Base-by-base conservation (phyloP, 2,113 vertebrate genomes). In the Cheirogaleus medius region DNA sequence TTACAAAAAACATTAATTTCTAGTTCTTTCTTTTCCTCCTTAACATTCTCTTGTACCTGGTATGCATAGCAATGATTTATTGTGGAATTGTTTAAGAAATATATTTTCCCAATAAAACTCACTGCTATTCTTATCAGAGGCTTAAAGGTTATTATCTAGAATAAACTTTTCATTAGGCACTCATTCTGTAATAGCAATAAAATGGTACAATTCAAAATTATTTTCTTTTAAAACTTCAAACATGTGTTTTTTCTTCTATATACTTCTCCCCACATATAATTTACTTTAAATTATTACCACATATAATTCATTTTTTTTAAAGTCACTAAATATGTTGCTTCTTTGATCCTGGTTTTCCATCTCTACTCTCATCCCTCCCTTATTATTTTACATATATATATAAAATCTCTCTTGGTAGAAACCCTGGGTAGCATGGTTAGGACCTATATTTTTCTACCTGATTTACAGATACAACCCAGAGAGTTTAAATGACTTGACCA, bases 201-300 rank as follows among this genome's bases (percentile, higher is more conserved):
- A 84, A 3, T 29, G 54, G 20, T 69, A 69, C 73, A 80, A 56
- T 68, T 87, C 6, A 90, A 91, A 92, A 78, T 87, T 49, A 85
- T 37, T 95, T 96, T 83, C 1, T 78, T 73, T 86, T 20, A 89
- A 80, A 96, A 77, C 49, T 74, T 85, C 85, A 88, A 37, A 73
- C 63, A 5, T n/a, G 5, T 23, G 42, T 68, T 44, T 6, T 84
- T 84, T 88, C 63, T 95, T 93, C 64, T 85, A 39, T 37, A 42
- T 23, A 5, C 14, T 80, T 63, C 37, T 84, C 27, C 27, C 37
- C 11, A 60, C 0, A 34, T 20, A 37, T 1, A 94, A 78, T 77
- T 87, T 14, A 66, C 56, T 94, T 63, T 39, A 44, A 60, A 47
- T 73, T 81, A 58, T 49, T 49, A 69, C 3, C 12, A 74, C 8